These are phyloP conservation scores for Operophtera brumata DNA, from an alignment of 2,888 invertebrate genomes.

Conservation along the genomic window DNA sequence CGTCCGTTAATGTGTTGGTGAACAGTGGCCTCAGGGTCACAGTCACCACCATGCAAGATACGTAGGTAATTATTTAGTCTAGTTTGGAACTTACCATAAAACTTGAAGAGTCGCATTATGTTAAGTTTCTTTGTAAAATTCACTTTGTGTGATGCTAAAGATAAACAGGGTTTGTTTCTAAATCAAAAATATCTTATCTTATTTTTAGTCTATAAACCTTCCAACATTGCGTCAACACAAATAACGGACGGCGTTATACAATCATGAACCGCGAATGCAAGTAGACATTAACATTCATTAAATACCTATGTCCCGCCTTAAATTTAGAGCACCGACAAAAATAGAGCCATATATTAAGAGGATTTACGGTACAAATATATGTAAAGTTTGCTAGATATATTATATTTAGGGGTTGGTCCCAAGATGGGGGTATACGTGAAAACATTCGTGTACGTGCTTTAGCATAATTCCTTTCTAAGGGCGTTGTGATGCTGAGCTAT, in stretches of 20 bases:
- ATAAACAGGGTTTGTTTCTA: too few species aligned
- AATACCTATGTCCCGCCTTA: constrained; percentile 69
- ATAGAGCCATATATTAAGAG: constrained; percentile 79
- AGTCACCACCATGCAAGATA: too few species aligned
- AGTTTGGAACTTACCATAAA: too few species aligned
- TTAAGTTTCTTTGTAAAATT: too few species aligned
- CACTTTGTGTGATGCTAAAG: too few species aligned
- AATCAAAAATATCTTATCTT: too few species aligned
- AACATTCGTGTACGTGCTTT: constrained; percentile 77
- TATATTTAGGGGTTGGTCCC: constrained; percentile 77
- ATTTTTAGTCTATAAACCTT: constrained; percentile 39
- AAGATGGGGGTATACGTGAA: constrained; percentile 76
- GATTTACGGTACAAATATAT: constrained; percentile 81
- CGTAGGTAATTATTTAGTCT: too few species aligned
- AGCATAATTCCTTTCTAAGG: constrained; percentile 76
- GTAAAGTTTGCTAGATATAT: constrained; percentile 80
- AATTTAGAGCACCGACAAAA: constrained; percentile 77
- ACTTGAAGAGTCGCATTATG: too few species aligned
- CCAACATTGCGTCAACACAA: constrained; percentile 24
- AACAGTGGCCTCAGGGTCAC: too few species aligned
- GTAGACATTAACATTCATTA: constrained; percentile 75
- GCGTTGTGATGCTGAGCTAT: constrained; percentile 73
- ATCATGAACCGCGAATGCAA: constrained; percentile 62
- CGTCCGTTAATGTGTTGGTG: too few species aligned
- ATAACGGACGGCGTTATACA: constrained; percentile 56